Percentiles rank a stretch among this genome's conserved stretches.
These are phyloP conservation scores for Drosophila anceps DNA, from an alignment of 2,888 invertebrate species.

Conservation along the genomic window DNA sequence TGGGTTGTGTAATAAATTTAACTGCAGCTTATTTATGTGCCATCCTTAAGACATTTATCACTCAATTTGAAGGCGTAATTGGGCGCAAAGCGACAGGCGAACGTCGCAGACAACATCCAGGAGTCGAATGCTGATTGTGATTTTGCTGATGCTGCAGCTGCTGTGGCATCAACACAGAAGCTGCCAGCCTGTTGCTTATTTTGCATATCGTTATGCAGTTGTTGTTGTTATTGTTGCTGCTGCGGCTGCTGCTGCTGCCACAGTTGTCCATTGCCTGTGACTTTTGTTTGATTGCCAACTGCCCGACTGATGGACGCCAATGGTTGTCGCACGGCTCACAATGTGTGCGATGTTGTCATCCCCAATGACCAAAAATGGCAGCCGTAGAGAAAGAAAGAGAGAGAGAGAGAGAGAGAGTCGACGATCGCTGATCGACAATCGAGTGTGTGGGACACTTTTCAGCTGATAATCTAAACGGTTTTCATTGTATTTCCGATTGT, in stretches of 20 bases:
- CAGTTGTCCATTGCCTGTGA: constrained; percentile 23
- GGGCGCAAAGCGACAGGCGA: constrained; percentile 80
- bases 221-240: constrained; percentile 35
- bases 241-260: background rate
- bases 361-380: constrained; percentile 58
- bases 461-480: constrained; percentile 49
- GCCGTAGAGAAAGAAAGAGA: constrained; percentile 3
- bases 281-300: constrained; percentile 46
- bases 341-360: constrained; percentile 62
- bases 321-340: constrained; percentile 30
- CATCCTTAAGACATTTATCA: constrained; percentile 80
- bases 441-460: constrained; percentile 52
- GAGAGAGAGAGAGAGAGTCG: background rate
- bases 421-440: constrained; percentile 14
- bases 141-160: constrained; percentile 7
- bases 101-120: constrained; percentile 18
- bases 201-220: constrained; percentile 80
- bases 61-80: constrained; percentile 82
- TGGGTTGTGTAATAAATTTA: constrained; percentile 82
- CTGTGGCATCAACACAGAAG: constrained; percentile 39
- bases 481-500: constrained; percentile 46
- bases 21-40: constrained; percentile 81
- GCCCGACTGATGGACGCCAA: constrained; percentile 55
- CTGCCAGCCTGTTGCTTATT: constrained; percentile 76
- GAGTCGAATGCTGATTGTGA: background rate